Evolutionary conservation across 1,140 invertebrate species (phyloP).

Genomic region (Drosophila sucinea): DNA sequence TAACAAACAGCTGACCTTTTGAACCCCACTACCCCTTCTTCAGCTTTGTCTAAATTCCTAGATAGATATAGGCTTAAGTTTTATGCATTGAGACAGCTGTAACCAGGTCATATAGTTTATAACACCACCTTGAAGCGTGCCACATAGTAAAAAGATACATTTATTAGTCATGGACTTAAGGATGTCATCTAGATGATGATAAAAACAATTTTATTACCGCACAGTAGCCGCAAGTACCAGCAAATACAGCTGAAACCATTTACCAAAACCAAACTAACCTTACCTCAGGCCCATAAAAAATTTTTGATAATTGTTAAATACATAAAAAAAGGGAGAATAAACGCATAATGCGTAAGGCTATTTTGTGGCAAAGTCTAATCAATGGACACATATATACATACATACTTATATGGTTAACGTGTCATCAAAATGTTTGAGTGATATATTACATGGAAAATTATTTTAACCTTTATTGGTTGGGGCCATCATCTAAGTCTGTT

Average conservation of each 20-base stretch:
- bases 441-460: too few species aligned
- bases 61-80: constrained; percentile 53
- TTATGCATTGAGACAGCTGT: constrained; percentile 48
- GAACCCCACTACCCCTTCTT: constrained; percentile 9
- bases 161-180: constrained; percentile 46
- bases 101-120: constrained; percentile 52
- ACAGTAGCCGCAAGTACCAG: constrained; percentile 2
- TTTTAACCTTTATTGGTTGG: too few species aligned
- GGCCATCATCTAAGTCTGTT: too few species aligned
- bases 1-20: constrained; percentile 40
- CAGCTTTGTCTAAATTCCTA: constrained; percentile 16
- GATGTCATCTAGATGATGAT: constrained; percentile 25
- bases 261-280: neutral
- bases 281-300: neutral
- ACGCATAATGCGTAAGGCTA: neutral
- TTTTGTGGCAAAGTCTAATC: neutral
- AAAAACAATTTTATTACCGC: constrained; percentile 38
- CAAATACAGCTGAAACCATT: neutral
- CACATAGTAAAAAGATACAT: constrained; percentile 37
- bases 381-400: too few species aligned
- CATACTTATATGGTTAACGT: too few species aligned
- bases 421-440: too few species aligned
- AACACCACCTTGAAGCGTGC: constrained; percentile 60
- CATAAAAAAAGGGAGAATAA: neutral
- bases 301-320: constrained; percentile 2